phyloP scores from a whole-genome alignment of 2,113 vertebrate species.

The Clarias magur region DNA sequence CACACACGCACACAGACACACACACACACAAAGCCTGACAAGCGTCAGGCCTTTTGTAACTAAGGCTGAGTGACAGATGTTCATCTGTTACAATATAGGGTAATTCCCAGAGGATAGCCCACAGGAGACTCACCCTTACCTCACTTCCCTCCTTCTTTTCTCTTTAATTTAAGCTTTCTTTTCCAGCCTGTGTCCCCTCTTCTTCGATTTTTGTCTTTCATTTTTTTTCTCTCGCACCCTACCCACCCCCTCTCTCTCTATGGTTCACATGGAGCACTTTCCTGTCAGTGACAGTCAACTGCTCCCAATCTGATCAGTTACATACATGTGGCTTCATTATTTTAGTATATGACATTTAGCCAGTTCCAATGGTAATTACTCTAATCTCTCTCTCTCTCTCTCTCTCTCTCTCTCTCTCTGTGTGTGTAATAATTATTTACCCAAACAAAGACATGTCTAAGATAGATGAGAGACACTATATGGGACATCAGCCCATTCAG shows the following conservation, averaged over 20 bases:
- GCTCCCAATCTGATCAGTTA: neutral
- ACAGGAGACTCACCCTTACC: slow-evolving; percentile 24
- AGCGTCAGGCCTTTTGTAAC: slow-evolving; percentile 19
- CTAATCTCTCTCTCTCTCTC: too few species aligned
- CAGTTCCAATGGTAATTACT: slow-evolving; percentile 17
- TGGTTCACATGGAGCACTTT: slow-evolving; percentile 11
- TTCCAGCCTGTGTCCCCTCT: neutral
- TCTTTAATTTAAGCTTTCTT: slow-evolving; percentile 13
- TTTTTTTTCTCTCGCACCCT: neutral
- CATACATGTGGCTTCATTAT: neutral
- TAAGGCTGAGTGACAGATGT: slow-evolving; percentile 40
- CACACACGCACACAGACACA: slow-evolving; percentile 19
- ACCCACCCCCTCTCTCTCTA: neutral
- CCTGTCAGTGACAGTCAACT: slow-evolving; percentile 2
- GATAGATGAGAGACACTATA: too few species aligned
- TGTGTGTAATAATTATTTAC: too few species aligned
- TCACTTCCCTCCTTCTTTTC: neutral
- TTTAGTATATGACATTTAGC: slow-evolving; percentile 21
- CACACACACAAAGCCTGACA: slow-evolving; percentile 37
- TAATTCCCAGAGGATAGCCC: slow-evolving; percentile 30
- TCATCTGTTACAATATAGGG: slow-evolving; percentile 32
- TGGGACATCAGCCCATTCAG: too few species aligned
- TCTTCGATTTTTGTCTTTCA: neutral
- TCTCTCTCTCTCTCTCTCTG: too few species aligned
- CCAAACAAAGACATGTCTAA: too few species aligned